These are phyloP conservation scores for Polypedilum vanderplanki DNA, from an alignment of 1,140 invertebrate species.

Conservation along the genomic window DNA sequence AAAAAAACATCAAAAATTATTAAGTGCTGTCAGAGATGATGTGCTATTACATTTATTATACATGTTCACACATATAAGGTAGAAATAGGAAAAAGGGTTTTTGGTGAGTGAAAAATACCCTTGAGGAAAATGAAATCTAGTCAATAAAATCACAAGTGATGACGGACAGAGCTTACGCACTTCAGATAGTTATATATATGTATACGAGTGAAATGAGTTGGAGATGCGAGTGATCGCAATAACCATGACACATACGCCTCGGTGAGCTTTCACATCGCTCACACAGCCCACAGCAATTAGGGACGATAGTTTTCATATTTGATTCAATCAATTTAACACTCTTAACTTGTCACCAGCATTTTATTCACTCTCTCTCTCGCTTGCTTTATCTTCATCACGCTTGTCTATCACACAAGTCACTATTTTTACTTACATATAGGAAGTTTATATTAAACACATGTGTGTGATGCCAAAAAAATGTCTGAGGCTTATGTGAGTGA, in stretches of 20 bases:
- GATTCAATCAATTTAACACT: conserved; percentile 22
- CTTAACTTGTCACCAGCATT: conserved; percentile 26
- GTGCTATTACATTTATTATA: conserved; percentile 21
- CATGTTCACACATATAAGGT: background rate
- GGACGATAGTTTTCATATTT: conserved; percentile 20
- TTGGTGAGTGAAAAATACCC: background rate
- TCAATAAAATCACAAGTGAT: background rate
- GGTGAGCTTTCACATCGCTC: background rate
- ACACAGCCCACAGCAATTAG: conserved; percentile 10
- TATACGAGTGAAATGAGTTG: too few relatives aligned
- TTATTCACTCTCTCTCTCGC: background rate
- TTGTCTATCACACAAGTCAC: conserved; percentile 9
- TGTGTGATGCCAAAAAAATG: too few relatives aligned
- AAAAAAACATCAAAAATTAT: background rate
- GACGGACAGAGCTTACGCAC: background rate
- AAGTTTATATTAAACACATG: too few relatives aligned
- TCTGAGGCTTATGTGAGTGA: too few relatives aligned
- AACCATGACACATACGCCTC: background rate
- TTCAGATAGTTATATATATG: too few relatives aligned
- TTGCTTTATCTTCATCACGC: background rate
- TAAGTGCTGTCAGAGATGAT: conserved; percentile 27
- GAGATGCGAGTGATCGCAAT: background rate
- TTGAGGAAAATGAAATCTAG: background rate
- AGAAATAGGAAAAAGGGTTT: background rate
- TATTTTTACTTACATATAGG: background rate